Evolutionary conservation across 2,797 vertebrate species (phyloP).

Genomic region (Pseudochirops cupreus): DNA sequence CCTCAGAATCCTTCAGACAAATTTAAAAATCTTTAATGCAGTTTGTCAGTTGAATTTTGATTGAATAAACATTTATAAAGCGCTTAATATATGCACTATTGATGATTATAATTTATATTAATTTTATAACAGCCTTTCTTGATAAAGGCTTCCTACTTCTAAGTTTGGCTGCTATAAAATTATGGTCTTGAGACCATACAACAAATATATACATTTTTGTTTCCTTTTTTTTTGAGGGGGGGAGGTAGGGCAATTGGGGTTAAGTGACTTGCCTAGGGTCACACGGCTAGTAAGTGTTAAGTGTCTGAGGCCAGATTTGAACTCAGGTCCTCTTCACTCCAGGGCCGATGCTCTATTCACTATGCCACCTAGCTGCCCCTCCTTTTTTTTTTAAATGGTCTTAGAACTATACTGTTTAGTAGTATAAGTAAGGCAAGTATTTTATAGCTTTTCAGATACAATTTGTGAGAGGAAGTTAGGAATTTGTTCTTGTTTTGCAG

Average conservation of each 20-base stretch:
- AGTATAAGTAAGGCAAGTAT: constrained; percentile 1
- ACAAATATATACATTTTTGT: background rate
- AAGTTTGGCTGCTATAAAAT: no score
- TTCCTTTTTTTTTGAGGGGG: background rate
- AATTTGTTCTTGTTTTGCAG: constrained; percentile 7
- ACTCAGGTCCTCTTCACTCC: no score
- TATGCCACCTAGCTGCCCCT: no score
- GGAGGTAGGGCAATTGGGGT: no score
- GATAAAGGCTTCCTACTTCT: no score
- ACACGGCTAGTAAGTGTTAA: no score
- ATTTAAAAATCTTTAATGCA: constrained; percentile 56
- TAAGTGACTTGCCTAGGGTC: no score
- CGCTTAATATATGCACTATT: background rate
- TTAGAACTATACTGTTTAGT: background rate
- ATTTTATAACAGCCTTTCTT: background rate
- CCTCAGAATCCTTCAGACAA: constrained; percentile 12
- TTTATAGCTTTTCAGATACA: constrained; percentile 15
- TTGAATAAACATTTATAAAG: background rate
- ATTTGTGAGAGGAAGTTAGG: constrained; percentile 17
- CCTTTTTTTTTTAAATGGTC: background rate
- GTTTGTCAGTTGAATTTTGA: background rate
- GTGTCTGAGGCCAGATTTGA: no score
- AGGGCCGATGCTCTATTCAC: no score
- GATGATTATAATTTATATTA: background rate
- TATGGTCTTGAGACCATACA: background rate